These are phyloP conservation scores for Empis livida DNA, from an alignment of 2,888 invertebrate genomes.

Conservation along the genomic window DNA sequence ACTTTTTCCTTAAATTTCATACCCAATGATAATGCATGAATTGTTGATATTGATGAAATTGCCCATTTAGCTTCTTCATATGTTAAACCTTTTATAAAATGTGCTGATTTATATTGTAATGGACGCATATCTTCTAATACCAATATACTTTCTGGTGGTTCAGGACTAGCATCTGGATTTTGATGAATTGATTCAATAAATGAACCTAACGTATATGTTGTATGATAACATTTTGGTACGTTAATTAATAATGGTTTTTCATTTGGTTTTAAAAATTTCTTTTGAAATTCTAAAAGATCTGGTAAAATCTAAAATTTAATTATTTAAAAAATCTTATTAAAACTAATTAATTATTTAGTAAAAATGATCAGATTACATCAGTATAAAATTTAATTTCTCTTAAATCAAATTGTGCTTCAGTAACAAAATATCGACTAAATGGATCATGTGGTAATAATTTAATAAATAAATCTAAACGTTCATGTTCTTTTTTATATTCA, in stretches of 20 bases:
- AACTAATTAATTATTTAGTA: constrained; percentile 1
- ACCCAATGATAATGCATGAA: constrained; percentile 60
- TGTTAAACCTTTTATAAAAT: constrained; percentile 19
- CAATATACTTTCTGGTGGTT: constrained; percentile 51
- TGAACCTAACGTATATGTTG: constrained; percentile 43
- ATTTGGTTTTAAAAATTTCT: constrained; percentile 31
- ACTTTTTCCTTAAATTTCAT: constrained; percentile 41
- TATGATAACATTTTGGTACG: constrained; percentile 57
- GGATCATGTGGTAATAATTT: constrained; percentile 68
- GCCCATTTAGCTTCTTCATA: constrained; percentile 51
- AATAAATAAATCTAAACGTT: constrained; percentile 46
- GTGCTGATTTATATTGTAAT: constrained; percentile 17
- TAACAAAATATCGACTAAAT: constrained; percentile 65
- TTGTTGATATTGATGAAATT: constrained; percentile 53
- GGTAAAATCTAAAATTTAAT: constrained; percentile 48
- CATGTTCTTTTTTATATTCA: constrained; percentile 29
- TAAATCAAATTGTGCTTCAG: constrained; percentile 70
- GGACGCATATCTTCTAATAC: constrained; percentile 63
- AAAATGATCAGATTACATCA: too few species aligned
- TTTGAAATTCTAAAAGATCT: constrained; percentile 50
- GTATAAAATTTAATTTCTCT: constrained; percentile 73
- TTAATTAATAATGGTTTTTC: constrained; percentile 43
- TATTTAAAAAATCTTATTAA: not conserved
- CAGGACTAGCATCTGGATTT: constrained; percentile 26
- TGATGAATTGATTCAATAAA: constrained; percentile 8